Evolutionary conservation across 2,888 invertebrate species (phyloP), one percentile per base, ranked within the genome.

Genomic region (Erebia ligea): DNA sequence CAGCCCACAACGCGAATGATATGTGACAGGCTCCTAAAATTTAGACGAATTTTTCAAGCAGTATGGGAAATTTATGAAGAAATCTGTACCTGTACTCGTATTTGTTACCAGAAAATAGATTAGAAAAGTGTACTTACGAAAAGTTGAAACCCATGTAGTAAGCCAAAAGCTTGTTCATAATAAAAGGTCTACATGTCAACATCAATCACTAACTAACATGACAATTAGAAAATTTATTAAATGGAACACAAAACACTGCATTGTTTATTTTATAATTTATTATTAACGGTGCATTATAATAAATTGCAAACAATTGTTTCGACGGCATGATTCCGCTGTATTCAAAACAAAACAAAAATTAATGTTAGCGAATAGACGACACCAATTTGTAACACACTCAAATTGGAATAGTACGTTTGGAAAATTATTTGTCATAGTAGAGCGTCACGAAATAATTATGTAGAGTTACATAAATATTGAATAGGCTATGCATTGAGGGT

Each of bases 401-500:
- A 78, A 77, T 78, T 73, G 63, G 67, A 73, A 74, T 72, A 76
- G 76, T 74, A 73, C 73, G 75, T 79, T 79, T 76, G 73, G 73
- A 79, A 79, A 81, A 80, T 79, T 78, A 75, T 79, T 81, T 82
- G 80, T 78, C 77, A 77, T 72, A 73, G 66, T 72, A 66, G 72
- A 75, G 72, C 75, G 73, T 80, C 76, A 80, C 78, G 78, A 82
- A 85, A 82, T 83, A 82, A 84, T 83, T 80, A 73, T 78, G 76
- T 78, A 70, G 75, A 74, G 73, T 76, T 76, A 79, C 77, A 79
- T 84, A 74, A 80, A 81, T 80, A 80, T 79, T 82, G 79, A 79
- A 82, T 79, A 66, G 71, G 67, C 71, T 77, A 79, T 76, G 74
- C 75, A 80, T 67, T 79, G 77, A 76, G 78, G 75, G 73, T 76